Conservation (phyloP, 2,113 vertebrate genomes). For the Trematomus loennbergii region DNA sequence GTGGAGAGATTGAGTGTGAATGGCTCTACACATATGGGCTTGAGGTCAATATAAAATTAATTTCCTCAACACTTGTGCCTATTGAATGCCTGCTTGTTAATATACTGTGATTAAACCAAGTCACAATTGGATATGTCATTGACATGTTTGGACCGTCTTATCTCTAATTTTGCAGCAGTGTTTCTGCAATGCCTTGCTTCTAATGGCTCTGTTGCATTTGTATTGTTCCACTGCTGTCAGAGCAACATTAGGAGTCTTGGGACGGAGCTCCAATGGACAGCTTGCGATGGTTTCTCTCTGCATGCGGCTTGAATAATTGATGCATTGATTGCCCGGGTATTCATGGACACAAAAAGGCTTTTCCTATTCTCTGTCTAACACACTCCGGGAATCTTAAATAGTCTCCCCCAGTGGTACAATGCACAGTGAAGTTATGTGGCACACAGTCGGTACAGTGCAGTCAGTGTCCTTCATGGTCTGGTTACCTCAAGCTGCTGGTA, state of each 20-base stretch:
- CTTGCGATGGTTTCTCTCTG: slow-evolving; percentile 69
- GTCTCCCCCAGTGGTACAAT: slow-evolving; percentile 53
- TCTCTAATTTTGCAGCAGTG: slow-evolving; percentile 54
- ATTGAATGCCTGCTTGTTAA: slow-evolving; percentile 43
- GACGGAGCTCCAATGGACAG: slow-evolving; percentile 66
- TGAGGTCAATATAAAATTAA: background rate
- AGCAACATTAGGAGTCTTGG: slow-evolving; percentile 70
- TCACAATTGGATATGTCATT: slow-evolving; percentile 60
- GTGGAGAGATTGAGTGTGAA: background rate
- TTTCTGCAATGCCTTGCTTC: slow-evolving; percentile 11
- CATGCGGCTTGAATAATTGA: slow-evolving; percentile 80
- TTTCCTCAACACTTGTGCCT: slow-evolving; percentile 19
- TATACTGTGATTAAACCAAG: slow-evolving; percentile 57
- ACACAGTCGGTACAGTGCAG: slow-evolving; percentile 41
- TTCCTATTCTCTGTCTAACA: slow-evolving; percentile 76
- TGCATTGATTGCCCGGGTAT: slow-evolving; percentile 79
- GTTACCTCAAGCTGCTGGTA: slow-evolving; percentile 40
- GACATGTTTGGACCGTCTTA: slow-evolving; percentile 46
- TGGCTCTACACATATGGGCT: background rate
- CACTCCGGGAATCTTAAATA: slow-evolving; percentile 72
- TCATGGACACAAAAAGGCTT: slow-evolving; percentile 81
- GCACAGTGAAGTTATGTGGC: slow-evolving; percentile 44
- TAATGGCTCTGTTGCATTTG: slow-evolving; percentile 56
- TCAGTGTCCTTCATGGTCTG: slow-evolving; percentile 45
- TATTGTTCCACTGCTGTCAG: slow-evolving; percentile 57